Evolutionary conservation across 2,113 vertebrate genomes (phyloP), one percentile per base, ranked within the genome.

Genomic region (Rhinoderma darwinii): DNA sequence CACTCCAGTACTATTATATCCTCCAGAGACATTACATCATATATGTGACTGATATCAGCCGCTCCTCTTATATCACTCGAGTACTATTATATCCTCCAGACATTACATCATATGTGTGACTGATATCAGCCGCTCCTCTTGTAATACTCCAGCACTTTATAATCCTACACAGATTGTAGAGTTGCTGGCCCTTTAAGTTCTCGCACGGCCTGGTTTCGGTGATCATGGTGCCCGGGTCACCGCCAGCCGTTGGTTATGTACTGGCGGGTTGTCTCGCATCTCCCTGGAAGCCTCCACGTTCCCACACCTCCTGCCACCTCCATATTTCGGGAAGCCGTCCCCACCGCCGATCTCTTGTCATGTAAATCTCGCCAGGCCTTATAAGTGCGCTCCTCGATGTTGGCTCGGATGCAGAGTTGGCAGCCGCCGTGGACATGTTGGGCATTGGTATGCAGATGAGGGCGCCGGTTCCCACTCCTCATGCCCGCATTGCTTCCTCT

Each of bases 361-460:
- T 79, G 54, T 68, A 86, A 79, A 86, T 80, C 77, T 74, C 37
- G 66, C 2, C 14, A 39, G 3, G 27, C n/a, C 50, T 72, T 87
- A 73, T 72, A 25, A 74, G 80, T 61, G 18, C 11, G 17, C 30
- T 30, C 6, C 44, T 41, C 74, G 78, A 82, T 82, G 78, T 74
- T 87, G 85, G 77, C 85, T 72, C 6, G 32, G 70, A 8, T 25
- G 43, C 51, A 80, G 37, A 70, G 63, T 68, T 81, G 77, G 77
- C 77, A 47, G 50, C 7, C 12, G 32, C 66, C 32, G 5, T n/a
- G 50, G 78, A 68, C 41, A 82, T 74, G 85, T 66, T 75, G 85
- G 85, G 85, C 73, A 87, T 87, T 87, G 78, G 78, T 87, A 87
- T 87, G 85, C 78, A 82, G 68, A 87, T 87, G 78, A 87, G 78